phyloP scores from a whole-genome alignment of 2,888 invertebrate genomes.

The Latrodectus elegans region DNA sequence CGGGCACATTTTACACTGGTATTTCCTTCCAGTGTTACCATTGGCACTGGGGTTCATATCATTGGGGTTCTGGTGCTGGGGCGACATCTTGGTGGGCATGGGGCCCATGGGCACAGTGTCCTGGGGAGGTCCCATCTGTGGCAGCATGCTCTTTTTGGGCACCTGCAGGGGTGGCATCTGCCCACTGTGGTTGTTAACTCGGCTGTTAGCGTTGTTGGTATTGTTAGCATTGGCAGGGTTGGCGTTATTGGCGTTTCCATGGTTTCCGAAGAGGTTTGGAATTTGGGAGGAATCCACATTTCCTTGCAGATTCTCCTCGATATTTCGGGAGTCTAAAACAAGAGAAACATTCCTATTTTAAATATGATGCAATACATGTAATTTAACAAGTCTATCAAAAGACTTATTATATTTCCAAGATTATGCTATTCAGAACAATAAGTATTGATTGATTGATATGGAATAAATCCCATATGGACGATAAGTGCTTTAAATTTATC shows the following conservation, averaged over 20 bases:
- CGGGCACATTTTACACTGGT: constrained; percentile 97
- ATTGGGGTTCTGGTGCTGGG: constrained; percentile 75
- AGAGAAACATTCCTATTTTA: not conserved
- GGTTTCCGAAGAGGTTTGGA: constrained; percentile 64
- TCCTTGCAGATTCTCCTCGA: constrained; percentile 69
- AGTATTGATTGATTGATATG: too few species aligned
- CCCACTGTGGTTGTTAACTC: constrained; percentile 76
- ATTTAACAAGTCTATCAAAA: too few species aligned
- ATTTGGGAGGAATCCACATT: constrained; percentile 69
- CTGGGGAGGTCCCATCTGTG: constrained; percentile 91
- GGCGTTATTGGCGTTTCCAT: constrained; percentile 35
- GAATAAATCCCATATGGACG: too few species aligned
- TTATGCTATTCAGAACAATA: too few species aligned
- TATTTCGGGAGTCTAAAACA: constrained; percentile 68
- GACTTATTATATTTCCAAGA: too few species aligned
- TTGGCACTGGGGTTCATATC: constrained; percentile 71
- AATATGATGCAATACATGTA: too few species aligned
- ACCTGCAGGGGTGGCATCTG: constrained; percentile 74
- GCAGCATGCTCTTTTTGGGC: constrained; percentile 72
- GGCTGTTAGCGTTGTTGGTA: constrained; percentile 40
- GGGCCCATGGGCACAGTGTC: constrained; percentile 75
- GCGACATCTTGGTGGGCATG: constrained; percentile 74
- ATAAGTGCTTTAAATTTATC: too few species aligned
- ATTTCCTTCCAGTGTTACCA: constrained; percentile 82
- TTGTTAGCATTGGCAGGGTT: constrained; percentile 39